phyloP scores from a whole-genome alignment of 1,140 invertebrate species.

The Agrilus planipennis region DNA sequence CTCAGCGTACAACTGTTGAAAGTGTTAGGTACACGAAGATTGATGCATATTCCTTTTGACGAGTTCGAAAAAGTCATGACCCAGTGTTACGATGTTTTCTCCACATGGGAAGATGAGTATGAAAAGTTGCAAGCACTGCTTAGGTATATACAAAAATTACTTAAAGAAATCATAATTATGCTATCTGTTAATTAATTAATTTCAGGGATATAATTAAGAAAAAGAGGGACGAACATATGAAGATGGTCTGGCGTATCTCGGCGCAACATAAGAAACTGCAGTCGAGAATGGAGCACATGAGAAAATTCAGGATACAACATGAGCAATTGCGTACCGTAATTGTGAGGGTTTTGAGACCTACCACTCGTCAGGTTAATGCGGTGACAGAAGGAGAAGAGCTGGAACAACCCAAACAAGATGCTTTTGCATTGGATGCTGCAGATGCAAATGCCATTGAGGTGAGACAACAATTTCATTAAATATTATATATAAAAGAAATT shows the following conservation, averaged over 20 bases:
- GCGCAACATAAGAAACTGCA: conserved; percentile 94
- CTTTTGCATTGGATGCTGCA: conserved; percentile 67
- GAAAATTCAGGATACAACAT: conserved; percentile 91
- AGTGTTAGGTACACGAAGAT: conserved; percentile 81
- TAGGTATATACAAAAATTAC: too few relatives aligned
- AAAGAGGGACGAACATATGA: conserved; percentile 92
- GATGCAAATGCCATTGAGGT: conserved; percentile 86
- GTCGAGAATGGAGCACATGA: conserved; percentile 91
- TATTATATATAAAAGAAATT: neutral
- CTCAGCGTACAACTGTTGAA: conserved; percentile 88
- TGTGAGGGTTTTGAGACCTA: conserved; percentile 77
- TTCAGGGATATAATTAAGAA: conserved; percentile 88
- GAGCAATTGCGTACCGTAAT: conserved; percentile 97
- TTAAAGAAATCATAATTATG: too few relatives aligned
- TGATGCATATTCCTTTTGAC: conserved; percentile 98
- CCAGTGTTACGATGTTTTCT: conserved; percentile 93
- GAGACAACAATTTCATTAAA: neutral
- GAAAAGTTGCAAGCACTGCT: conserved; percentile 89
- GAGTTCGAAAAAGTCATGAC: conserved; percentile 98
- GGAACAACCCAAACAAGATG: conserved; percentile 34
- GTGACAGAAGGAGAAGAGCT: conserved; percentile 37
- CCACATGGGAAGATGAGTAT: conserved; percentile 97
- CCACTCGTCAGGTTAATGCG: conserved; percentile 38
- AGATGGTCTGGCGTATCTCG: conserved; percentile 94
- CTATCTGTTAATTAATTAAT: too few relatives aligned